Evolutionary conservation across 2,888 invertebrate genomes (phyloP), one percentile per base, ranked within the genome.

Genomic region (Rhagium mordax): DNA sequence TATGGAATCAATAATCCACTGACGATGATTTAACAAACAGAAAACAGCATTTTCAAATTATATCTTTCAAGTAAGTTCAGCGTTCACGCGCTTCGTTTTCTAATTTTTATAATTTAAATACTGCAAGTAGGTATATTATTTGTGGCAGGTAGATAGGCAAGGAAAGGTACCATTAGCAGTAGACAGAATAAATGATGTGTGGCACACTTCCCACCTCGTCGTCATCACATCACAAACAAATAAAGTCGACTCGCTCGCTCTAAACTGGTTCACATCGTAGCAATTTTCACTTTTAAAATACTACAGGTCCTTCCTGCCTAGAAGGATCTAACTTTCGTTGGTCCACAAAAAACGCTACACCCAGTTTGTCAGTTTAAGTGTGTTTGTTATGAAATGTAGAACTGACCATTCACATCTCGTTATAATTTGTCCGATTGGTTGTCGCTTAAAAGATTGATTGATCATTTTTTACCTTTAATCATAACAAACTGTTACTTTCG

Each of bases 321-420:
- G 68, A 72, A 75, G 72, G 71, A 78, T 74, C 73, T 73, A 78
- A 77, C 78, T 78, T 78, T 78, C 78, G 74, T 71, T 77, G 75
- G 41, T 77, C 74, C 64, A 77, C 57, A 76, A 78, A 78, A 74
- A 71, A 62, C 13, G 70, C 72, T 75, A 72, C 77, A 61, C 77
- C 75, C 70, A 74, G 62, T 62, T 72, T 53, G 47, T 68, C 33
- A 57, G 53, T 65, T 69, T 57, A 47, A 76, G 57, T 60, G 53
- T 49, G 49, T 64, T 41, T 62, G 51, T 74, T 64, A 66, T 64
- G 57, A 69, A 71, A 67, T 71, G 61, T 71, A 53, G 70, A 59
- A 71, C 41, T 64, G 59, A 68, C 61, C 72, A 68, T 21, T 71
- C 64, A 55, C 62, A 71, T 62, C 13, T 67, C 33, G 20, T 33